Base-by-base conservation (phyloP, 64 coral and sea anemone genomes). In the Exaiptasia diaphana region DNA sequence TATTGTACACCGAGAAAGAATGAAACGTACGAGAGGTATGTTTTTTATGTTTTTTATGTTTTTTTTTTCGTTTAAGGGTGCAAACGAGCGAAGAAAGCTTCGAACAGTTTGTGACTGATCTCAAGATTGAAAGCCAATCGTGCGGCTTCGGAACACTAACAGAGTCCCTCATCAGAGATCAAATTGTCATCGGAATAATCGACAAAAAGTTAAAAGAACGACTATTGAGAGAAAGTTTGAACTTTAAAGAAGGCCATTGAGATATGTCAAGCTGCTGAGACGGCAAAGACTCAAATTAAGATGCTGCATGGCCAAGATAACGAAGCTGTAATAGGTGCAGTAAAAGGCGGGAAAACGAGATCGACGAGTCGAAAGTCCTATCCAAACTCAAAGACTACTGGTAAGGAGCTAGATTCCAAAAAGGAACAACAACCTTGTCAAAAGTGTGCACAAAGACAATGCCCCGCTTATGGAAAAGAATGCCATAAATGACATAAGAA, bases 401-500 rank as follows among this genome's bases (percentile, higher is more conserved):
- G 40, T 0, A 15, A 39, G 17, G 30, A 17, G 37, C n/a, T n/a
- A n/a, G n/a, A n/a, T n/a, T n/a, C n/a, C 43, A 49, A 76, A 49
- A 76, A 49, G 52, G 23, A 49, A 20, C 43, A 42, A 50, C 5
- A 18, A 39, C 7, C 41, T 52, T 76, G 73, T 76, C 43, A 76
- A 54, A 76, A 32, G 44, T 76, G 73, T 76, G 73, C 11, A 76
- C 4, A 23, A 49, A 54, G 41, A 38, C 22, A 76, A 76, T 76
- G 1, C 37, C 34, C 22, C 11, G 73, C 73, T n/a, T 76, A 49
- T 54, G 30, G 30, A 15, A 76, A 76, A 49, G 39, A 15, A 24
- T 54, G 73, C 20, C 39, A 49, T 31, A 76, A 49, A 24, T 76
- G 73, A 13, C 73, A 76, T 24, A 76, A 52, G 42, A 76, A 76